Evolutionary conservation across 2,888 invertebrate species (phyloP).

Genomic region (Listrodromus nycthemerus): DNA sequence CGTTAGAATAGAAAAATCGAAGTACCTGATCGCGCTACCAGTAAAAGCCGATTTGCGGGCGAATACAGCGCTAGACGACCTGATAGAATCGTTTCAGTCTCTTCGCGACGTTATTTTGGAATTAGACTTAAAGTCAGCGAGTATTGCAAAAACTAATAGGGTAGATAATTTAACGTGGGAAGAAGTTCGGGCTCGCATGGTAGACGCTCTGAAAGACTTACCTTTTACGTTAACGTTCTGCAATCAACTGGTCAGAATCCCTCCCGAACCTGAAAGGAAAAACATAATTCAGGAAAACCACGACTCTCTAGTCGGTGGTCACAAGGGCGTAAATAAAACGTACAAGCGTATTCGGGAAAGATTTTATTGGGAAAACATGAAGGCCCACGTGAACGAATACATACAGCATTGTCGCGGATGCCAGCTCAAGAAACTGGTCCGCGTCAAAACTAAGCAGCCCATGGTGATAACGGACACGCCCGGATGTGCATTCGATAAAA

Average conservation of each 20-base stretch:
- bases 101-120: conserved; percentile 7
- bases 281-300: conserved; percentile 56
- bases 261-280: not conserved
- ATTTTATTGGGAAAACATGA: conserved; percentile 67
- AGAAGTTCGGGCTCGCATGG: not conserved
- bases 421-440: conserved; percentile 61
- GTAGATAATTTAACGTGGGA: conserved; percentile 44
- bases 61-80: conserved; percentile 8
- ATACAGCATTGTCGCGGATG: conserved; percentile 64
- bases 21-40: conserved; percentile 2
- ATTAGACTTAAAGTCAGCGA: conserved; percentile 1
- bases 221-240: conserved; percentile 43
- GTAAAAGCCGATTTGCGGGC: conserved; percentile 19
- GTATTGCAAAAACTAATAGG: conserved; percentile 31
- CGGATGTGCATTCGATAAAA: conserved; percentile 38
- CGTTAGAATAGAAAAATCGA: not conserved
- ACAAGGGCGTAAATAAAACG: conserved; percentile 63
- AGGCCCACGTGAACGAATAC: conserved; percentile 44
- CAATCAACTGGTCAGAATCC: conserved; percentile 10
- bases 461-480: conserved; percentile 54
- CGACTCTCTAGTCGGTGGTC: conserved; percentile 50
- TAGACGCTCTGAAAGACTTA: not conserved
- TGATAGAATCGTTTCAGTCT: conserved; percentile 18
- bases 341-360: conserved; percentile 51
- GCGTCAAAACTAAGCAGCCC: conserved; percentile 29